Conservation (phyloP, 2,797 vertebrate genomes). For the Sebastes cheni region DNA sequence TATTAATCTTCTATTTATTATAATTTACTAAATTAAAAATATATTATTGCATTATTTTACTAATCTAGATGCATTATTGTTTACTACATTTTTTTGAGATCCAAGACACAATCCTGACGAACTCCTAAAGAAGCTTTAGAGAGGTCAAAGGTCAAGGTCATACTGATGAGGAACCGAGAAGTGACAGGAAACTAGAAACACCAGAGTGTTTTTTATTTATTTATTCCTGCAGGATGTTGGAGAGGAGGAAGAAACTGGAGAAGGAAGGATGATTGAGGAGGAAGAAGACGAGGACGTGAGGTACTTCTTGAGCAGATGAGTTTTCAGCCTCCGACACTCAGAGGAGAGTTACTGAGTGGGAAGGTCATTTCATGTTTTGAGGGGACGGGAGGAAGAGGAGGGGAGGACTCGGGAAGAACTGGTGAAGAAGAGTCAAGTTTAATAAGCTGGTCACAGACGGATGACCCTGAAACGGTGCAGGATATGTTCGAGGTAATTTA, state of each 20-base stretch:
- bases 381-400: slow-evolving; percentile 3
- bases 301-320: slow-evolving; percentile 45
- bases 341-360: slow-evolving; percentile 35
- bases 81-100: not conserved
- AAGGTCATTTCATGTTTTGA: slow-evolving; percentile 46
- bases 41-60: not conserved
- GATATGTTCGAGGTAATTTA: not conserved
- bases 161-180: not conserved
- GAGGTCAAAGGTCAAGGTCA: slow-evolving; percentile 14
- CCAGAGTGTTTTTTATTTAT: not conserved
- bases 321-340: slow-evolving; percentile 50
- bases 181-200: not conserved
- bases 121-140: not conserved
- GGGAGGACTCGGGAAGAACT: not conserved
- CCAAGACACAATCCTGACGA: not conserved
- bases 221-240: not conserved
- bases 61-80: not conserved
- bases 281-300: slow-evolving; percentile 24
- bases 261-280: slow-evolving; percentile 36
- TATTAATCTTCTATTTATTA: no score
- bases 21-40: not conserved
- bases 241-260: slow-evolving; percentile 26
- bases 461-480: not conserved
- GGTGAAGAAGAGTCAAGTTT: slow-evolving; percentile 28
- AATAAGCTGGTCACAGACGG: not conserved